Conservation (phyloP, 2,113 vertebrate species). For the Caranx melampygus region DNA sequence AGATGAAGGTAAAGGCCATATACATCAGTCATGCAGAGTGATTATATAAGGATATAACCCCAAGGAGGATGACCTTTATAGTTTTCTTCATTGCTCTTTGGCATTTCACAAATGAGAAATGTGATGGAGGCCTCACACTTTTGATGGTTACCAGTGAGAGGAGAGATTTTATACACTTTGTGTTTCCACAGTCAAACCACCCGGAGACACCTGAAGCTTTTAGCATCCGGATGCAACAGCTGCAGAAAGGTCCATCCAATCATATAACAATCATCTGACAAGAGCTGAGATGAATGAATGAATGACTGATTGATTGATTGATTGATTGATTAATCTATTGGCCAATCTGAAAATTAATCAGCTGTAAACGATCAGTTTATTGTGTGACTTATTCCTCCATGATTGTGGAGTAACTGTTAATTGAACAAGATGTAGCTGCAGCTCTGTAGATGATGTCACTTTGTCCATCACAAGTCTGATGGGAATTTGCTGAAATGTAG, state of each 20-base stretch:
- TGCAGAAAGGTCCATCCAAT: not conserved
- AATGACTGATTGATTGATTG: not conserved
- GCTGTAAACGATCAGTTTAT: no score
- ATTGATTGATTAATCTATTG: not conserved
- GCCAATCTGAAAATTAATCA: not conserved
- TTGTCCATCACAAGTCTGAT: no score
- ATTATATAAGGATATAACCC: constrained; percentile 65
- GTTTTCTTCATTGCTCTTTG: constrained; percentile 68
- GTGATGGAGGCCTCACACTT: constrained; percentile 50
- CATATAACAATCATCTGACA: not conserved
- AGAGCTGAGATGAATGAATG: not conserved
- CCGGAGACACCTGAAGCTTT: constrained; percentile 7
- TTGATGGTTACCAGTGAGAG: constrained; percentile 56
- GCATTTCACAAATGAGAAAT: constrained; percentile 71
- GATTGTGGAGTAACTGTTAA: no score
- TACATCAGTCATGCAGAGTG: constrained; percentile 68
- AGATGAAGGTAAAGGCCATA: constrained; percentile 65
- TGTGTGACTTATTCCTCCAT: no score
- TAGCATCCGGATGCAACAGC: not conserved
- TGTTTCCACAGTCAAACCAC: constrained; percentile 10
- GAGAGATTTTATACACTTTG: constrained; percentile 15
- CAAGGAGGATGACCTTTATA: constrained; percentile 71
- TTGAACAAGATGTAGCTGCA: no score
- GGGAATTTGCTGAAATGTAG: no score
- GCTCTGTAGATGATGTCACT: no score